These are phyloP conservation scores for Orientallactaga bullata DNA, from an alignment of 2,113 vertebrate species.

Conservation along the genomic window DNA sequence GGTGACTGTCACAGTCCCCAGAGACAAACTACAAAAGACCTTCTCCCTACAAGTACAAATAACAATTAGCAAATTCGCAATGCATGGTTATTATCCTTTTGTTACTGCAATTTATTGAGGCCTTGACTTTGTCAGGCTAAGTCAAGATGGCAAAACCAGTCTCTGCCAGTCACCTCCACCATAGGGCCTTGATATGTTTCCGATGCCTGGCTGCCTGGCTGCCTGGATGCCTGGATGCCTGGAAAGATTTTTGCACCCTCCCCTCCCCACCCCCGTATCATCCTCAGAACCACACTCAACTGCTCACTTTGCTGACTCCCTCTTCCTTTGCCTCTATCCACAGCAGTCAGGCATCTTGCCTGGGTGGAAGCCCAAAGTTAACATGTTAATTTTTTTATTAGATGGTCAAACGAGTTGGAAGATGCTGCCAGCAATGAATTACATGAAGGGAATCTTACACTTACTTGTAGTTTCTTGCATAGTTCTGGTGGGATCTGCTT, in stretches of 20 bases:
- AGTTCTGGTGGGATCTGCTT: not conserved
- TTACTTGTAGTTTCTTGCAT: not conserved
- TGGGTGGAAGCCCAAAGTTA: not conserved
- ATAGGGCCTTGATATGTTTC: fast-evolving
- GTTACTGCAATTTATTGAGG: slow-evolving; percentile 22
- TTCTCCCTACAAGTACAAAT: not conserved
- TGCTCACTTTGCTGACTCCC: not conserved
- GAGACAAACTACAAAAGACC: slow-evolving; percentile 22
- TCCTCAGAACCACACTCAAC: not conserved
- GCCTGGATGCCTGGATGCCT: fast-evolving
- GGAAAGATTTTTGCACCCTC: fast-evolving
- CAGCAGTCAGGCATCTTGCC: not conserved
- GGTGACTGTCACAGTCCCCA: not conserved
- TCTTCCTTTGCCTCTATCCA: not conserved
- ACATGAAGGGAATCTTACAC: not conserved
- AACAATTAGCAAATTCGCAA: slow-evolving; percentile 41
- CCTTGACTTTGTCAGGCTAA: not conserved
- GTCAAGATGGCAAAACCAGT: not conserved
- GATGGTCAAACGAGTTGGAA: not conserved
- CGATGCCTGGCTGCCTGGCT: not conserved
- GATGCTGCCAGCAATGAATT: not conserved
- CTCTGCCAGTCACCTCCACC: not conserved
- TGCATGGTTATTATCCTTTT: not conserved
- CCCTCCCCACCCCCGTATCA: not conserved
- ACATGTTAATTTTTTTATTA: not conserved